These are phyloP conservation scores for Pyxicephalus adspersus DNA, from an alignment of 2,113 vertebrate genomes.

Conservation along the genomic window DNA sequence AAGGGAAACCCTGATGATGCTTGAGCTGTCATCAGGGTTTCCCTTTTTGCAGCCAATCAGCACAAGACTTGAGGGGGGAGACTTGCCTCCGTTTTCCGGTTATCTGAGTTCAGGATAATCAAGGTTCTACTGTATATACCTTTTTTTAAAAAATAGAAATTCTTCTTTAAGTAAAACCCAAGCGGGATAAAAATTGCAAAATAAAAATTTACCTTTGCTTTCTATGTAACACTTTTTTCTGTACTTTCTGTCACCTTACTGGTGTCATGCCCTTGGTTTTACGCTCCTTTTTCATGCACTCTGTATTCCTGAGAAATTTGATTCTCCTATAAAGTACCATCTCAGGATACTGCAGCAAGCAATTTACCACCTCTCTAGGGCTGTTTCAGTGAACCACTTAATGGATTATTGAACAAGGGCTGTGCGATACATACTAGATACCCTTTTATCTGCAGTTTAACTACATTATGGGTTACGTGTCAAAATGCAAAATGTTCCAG, in stretches of 20 bases:
- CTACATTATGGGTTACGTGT: too few species aligned
- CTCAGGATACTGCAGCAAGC: neutral
- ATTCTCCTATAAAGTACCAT: conserved; percentile 15
- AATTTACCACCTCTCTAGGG: conserved; percentile 27
- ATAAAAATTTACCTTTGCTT: neutral
- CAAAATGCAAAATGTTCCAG: too few species aligned
- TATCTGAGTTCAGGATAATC: too few species aligned
- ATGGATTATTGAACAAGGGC: conserved; percentile 12
- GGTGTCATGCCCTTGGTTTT: conserved; percentile 26
- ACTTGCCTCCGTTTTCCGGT: too few species aligned
- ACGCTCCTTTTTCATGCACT: conserved; percentile 15
- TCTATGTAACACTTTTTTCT: neutral
- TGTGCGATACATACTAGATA: neutral
- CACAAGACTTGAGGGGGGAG: too few species aligned
- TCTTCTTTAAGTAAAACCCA: neutral
- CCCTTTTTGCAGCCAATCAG: too few species aligned
- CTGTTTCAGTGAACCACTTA: neutral
- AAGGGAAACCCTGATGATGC: too few species aligned
- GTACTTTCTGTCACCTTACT: conserved; percentile 1
- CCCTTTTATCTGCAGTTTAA: neutral
- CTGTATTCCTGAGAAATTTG: conserved; percentile 18
- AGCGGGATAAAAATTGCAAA: too few species aligned
- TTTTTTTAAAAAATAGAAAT: too few species aligned
- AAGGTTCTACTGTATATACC: too few species aligned
- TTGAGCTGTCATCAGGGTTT: too few species aligned